Conservation (phyloP, 2,797 vertebrate genomes). For the Esox masquinongy region DNA sequence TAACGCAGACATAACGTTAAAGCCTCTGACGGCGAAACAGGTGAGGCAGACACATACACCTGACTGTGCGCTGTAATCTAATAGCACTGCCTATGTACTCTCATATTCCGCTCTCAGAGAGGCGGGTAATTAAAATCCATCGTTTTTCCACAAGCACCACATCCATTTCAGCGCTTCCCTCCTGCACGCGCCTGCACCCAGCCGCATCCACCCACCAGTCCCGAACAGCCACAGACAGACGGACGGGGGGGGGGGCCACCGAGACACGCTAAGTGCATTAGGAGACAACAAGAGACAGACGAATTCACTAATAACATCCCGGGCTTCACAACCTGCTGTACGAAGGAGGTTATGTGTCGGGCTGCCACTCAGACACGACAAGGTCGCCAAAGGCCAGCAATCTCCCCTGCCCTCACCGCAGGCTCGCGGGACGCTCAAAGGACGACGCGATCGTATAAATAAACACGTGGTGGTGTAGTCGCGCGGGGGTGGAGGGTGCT, state of each 20-base stretch:
- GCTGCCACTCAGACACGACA: conserved; percentile 1
- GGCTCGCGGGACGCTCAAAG: not conserved
- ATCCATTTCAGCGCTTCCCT: conserved; percentile 45
- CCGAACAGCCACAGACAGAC: conserved; percentile 30
- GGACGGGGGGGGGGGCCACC: conserved; percentile 6
- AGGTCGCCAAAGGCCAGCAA: not conserved
- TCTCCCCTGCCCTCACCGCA: not conserved
- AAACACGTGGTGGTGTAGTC: conserved; percentile 19
- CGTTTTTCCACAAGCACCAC: conserved; percentile 48
- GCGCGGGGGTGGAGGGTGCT: not conserved
- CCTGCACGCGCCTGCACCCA: conserved; percentile 25
- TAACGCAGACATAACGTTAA: not conserved
- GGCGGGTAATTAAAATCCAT: conserved; percentile 61
- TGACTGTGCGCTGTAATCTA: conserved; percentile 37
- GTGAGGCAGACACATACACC: not conserved
- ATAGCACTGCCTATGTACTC: conserved; percentile 53
- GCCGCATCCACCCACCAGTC: conserved; percentile 48
- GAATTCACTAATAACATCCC: conserved; percentile 44
- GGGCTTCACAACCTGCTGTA: conserved; percentile 26
- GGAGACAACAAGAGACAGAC: conserved; percentile 30
- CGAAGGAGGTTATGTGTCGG: conserved; percentile 33
- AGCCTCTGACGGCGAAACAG: not conserved
- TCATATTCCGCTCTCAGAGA: conserved; percentile 45
- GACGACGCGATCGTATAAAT: conserved; percentile 3
- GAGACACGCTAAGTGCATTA: conserved; percentile 38